Base-by-base conservation (phyloP, 2,888 invertebrate species). In the Graphium colonna region DNA sequence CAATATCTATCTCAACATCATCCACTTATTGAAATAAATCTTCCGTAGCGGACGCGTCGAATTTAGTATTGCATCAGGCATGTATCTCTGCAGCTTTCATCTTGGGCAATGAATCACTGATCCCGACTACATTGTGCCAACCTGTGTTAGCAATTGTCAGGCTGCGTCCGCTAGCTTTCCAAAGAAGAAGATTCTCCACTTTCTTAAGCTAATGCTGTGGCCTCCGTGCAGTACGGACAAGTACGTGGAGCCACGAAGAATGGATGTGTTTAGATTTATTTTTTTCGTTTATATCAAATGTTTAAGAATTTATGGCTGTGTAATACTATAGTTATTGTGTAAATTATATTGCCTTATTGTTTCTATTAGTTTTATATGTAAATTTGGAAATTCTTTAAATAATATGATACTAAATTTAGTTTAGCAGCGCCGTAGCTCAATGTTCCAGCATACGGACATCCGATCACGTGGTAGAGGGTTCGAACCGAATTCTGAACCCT, bases 141-240 rank as follows among this genome's bases (percentile, higher is more conserved):
- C 26, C 26, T 53, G 26, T 36, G 16, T 13, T 33, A 41, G 28
- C 46, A 41, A 55, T 55, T 55, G 54, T 55, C 51, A 51, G 54
- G 53, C 53, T 42, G 41, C 40, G 21, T 43, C 47, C 39, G 31
- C 33, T 41, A 28, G 79, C 82, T 83, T 82, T 82, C 81, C 74
- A 79, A 72, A 69, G 71, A 72, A 69, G 71, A 71, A 79, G 79
- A 73, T 63, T 64, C 63, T 63, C 70, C 64, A 67, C 77, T 75
- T 77, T 75, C 76, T 69, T 63, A 64, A 68, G 69, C 67, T 67
- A 71, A 65, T 65, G 63, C 68, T 77, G 62, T 59, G 64, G 67
- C 64, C 60, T 60, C 64, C 60, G 67, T 61, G 66, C 62, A 67
- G 66, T 71, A 67, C 67, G 68, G 68, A 71, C 75, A 68, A 69